phyloP scores from a whole-genome alignment of 2,113 vertebrate genomes.

The Parus major region DNA sequence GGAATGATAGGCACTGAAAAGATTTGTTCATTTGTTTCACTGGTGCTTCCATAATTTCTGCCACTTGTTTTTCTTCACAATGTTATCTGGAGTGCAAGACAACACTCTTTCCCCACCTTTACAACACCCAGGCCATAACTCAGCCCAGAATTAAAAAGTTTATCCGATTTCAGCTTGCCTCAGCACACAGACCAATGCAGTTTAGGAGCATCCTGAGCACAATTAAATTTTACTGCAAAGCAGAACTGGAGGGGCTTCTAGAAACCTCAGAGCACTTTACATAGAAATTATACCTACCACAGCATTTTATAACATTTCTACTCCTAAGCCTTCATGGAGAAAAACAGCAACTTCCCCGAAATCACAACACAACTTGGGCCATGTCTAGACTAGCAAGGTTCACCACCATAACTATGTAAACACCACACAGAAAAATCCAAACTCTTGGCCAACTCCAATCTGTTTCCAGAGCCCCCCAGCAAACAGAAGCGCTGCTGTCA shows the following conservation, averaged over 20 bases:
- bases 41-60: neutral
- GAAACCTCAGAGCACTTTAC: conserved; percentile 1
- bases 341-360: neutral
- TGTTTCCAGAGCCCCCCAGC: neutral
- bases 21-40: neutral
- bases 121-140: neutral
- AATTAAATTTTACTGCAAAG: neutral
- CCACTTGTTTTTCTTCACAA: neutral
- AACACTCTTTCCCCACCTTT: neutral
- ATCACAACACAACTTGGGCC: neutral
- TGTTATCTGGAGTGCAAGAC: neutral
- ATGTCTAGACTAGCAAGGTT: neutral
- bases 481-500: neutral
- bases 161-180: neutral
- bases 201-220: neutral
- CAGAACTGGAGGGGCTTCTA: neutral
- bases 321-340: neutral
- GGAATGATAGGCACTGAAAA: neutral
- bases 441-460: neutral
- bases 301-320: neutral
- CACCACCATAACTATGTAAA: neutral
- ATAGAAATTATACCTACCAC: neutral
- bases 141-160: neutral
- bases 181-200: neutral
- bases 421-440: neutral